Conservation (phyloP, 2,797 vertebrate genomes). For the Darevskia nairensis region DNA sequence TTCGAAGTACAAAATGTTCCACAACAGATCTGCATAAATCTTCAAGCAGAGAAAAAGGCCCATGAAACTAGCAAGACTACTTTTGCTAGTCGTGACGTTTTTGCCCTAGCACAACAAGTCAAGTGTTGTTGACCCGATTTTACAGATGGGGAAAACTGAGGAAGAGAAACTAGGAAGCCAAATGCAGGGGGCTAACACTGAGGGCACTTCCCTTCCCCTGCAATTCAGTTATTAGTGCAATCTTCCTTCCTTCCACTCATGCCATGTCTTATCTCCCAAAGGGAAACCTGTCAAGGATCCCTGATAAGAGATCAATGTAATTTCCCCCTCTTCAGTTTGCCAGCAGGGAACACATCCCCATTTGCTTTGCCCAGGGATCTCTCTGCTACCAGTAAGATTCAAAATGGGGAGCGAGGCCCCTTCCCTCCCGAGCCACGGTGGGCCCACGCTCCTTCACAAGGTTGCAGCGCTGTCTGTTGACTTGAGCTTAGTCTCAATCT, state of each 20-base stretch:
- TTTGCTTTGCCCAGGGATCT: neutral
- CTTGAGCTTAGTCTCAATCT: slow-evolving; percentile 28
- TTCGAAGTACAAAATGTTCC: neutral
- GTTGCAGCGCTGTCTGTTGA: neutral
- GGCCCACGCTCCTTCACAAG: neutral
- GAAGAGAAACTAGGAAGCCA: neutral
- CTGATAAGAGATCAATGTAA: neutral
- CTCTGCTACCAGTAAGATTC: neutral
- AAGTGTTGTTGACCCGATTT: neutral
- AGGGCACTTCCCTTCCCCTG: too few species aligned
- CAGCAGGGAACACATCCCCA: neutral
- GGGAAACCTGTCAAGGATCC: too few species aligned
- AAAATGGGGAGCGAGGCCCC: slow-evolving; percentile 6
- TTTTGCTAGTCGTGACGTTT: neutral
- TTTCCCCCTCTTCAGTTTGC: neutral
- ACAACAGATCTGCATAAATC: neutral
- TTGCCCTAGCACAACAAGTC: neutral
- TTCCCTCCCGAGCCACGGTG: neutral
- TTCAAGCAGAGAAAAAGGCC: neutral
- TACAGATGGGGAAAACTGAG: neutral
- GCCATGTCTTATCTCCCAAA: neutral
- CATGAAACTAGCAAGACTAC: neutral
- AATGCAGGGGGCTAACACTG: too few species aligned
- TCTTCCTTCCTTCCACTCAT: neutral
- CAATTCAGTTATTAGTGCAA: neutral